phyloP scores from a whole-genome alignment of 2,888 invertebrate species.

The Ophion ellenae region DNA sequence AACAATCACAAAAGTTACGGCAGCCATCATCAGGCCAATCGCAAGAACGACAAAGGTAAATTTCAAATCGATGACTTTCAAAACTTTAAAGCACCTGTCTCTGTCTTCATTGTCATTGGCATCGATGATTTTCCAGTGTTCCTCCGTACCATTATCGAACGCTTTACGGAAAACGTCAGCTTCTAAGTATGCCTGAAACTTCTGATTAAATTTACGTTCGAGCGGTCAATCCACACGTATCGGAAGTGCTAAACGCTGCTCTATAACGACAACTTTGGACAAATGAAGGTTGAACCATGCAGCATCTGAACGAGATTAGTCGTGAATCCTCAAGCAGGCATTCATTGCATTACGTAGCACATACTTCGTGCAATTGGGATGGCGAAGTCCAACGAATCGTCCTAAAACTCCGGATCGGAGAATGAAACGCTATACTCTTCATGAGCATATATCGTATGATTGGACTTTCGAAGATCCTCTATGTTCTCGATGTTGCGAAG shows the following conservation, averaged over 20 bases:
- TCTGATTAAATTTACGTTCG: neutral
- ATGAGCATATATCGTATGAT: too few relatives aligned
- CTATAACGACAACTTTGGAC: neutral
- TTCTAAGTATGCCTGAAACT: neutral
- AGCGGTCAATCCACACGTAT: slow-evolving; percentile 18
- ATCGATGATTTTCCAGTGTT: neutral
- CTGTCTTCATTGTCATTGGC: neutral
- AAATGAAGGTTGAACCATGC: slow-evolving; percentile 16
- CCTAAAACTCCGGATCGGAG: too few relatives aligned
- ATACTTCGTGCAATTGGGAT: neutral
- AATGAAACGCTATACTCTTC: too few relatives aligned
- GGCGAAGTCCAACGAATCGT: too few relatives aligned
- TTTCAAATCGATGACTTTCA: neutral
- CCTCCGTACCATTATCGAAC: neutral
- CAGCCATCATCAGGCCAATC: neutral
- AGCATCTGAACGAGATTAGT: neutral
- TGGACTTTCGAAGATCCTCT: too few relatives aligned
- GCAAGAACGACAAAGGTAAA: neutral
- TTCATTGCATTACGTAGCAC: slow-evolving; percentile 1
- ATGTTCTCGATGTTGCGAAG: too few relatives aligned
- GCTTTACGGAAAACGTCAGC: neutral
- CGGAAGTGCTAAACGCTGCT: too few relatives aligned
- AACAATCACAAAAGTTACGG: too few relatives aligned
- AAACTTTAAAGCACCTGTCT: neutral
- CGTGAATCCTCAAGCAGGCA: neutral